Evolutionary conservation across 2,113 vertebrate genomes (phyloP).

Genomic region (Nematolebias whitei): DNA sequence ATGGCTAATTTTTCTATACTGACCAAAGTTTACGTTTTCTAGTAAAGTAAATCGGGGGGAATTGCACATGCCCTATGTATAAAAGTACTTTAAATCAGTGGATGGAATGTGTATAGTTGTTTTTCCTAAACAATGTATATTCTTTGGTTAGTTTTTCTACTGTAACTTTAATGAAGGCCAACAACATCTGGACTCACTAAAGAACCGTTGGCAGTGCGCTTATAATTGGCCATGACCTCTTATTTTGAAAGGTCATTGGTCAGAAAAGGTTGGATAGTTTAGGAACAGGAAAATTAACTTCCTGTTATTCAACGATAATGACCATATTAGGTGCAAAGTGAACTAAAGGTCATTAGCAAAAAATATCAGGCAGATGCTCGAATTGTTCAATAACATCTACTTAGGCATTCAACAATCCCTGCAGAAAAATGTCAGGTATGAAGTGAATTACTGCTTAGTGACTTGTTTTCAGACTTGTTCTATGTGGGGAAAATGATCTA

Average conservation of each 20-base stretch:
- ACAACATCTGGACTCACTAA: slow-evolving; percentile 74
- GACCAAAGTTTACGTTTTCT: no score
- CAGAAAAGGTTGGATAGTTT: slow-evolving; percentile 70
- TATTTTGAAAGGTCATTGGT: slow-evolving; percentile 73
- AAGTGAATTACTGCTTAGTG: slow-evolving; percentile 2
- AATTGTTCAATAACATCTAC: no score
- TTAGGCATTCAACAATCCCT: no score
- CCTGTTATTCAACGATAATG: slow-evolving; percentile 80
- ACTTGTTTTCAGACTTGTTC: slow-evolving; percentile 12
- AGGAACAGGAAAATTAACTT: slow-evolving; percentile 78
- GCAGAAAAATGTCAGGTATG: not conserved
- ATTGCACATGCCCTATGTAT: no score
- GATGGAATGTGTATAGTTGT: not conserved
- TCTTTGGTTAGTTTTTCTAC: slow-evolving; percentile 19
- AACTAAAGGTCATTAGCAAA: slow-evolving; percentile 64
- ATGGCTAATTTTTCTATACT: no score
- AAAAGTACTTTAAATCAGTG: not conserved
- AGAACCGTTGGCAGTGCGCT: slow-evolving; percentile 66
- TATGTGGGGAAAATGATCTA: slow-evolving; percentile 1
- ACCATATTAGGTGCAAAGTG: slow-evolving; percentile 71
- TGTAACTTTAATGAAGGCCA: slow-evolving; percentile 46
- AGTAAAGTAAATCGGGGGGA: no score
- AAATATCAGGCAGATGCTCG: slow-evolving; percentile 31
- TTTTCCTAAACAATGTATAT: slow-evolving; percentile 14
- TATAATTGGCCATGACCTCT: slow-evolving; percentile 76